These are phyloP conservation scores for Ictalurus punctatus DNA, from an alignment of 2,113 vertebrate genomes.

Conservation along the genomic window DNA sequence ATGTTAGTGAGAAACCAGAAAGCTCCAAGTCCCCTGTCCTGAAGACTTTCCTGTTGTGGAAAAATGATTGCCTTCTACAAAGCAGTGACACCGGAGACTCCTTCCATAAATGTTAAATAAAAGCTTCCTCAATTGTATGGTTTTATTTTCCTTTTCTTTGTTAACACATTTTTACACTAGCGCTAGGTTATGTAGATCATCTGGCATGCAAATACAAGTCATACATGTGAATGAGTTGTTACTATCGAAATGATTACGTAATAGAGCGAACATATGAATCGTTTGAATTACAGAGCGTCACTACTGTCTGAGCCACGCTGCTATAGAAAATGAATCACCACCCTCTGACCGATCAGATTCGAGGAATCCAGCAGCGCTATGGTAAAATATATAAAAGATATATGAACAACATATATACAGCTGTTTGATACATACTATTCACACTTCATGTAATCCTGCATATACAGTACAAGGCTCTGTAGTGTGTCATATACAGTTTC, in stretches of 20 bases:
- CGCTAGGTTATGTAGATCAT: background rate
- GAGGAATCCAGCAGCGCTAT: too few relatives aligned
- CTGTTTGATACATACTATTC: background rate
- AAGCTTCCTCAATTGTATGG: background rate
- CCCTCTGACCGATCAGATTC: too few relatives aligned
- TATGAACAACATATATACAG: background rate
- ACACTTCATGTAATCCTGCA: background rate
- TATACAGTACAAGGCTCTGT: background rate
- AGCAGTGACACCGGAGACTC: background rate
- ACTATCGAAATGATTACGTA: background rate
- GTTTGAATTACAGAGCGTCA: background rate
- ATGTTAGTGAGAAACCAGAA: background rate
- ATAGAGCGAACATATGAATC: background rate
- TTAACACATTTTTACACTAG: background rate
- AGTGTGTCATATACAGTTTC: background rate
- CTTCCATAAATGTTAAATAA: background rate
- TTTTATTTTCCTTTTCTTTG: background rate
- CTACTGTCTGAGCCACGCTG: background rate
- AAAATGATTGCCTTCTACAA: background rate
- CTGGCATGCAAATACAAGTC: background rate
- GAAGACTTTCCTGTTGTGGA: background rate
- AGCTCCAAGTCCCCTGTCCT: background rate
- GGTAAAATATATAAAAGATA: too few relatives aligned
- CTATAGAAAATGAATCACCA: too few relatives aligned
- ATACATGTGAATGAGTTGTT: background rate